These are phyloP conservation scores for Capromys pilorides DNA, from an alignment of 2,797 vertebrate species.

Conservation along the genomic window DNA sequence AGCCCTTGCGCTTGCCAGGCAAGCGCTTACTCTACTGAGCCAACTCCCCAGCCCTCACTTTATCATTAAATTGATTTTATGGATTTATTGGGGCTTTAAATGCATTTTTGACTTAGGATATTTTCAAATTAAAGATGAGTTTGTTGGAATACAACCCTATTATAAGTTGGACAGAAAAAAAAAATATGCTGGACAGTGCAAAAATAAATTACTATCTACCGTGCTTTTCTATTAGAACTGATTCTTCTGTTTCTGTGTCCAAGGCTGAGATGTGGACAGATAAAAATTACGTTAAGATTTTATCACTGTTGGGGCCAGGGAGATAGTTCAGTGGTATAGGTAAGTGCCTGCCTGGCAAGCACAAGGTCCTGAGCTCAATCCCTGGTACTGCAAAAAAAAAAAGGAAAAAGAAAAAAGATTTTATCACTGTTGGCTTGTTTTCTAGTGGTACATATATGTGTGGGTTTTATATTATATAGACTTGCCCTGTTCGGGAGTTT, in stretches of 20 bases:
- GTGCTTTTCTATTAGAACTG: not conserved
- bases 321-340: no score
- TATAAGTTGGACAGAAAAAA: not conserved
- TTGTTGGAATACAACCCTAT: not conserved
- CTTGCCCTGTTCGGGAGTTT: not conserved
- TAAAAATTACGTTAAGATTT: constrained; percentile 26
- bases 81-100: not conserved
- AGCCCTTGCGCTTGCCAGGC: no score
- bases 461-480: not conserved
- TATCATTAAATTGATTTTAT: not conserved
- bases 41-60: no score
- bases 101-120: not conserved
- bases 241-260: not conserved
- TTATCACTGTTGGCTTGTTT: not conserved
- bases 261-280: not conserved
- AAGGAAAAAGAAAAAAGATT: not conserved
- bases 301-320: not conserved
- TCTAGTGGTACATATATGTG: not conserved
- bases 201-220: not conserved
- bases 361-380: no score
- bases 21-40: no score
- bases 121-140: not conserved
- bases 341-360: no score
- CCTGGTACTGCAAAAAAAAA: no score
- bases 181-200: not conserved